These are phyloP conservation scores for Bursaphelenchus okinawaensis DNA, from an alignment of 2,888 invertebrate species.

Conservation along the genomic window DNA sequence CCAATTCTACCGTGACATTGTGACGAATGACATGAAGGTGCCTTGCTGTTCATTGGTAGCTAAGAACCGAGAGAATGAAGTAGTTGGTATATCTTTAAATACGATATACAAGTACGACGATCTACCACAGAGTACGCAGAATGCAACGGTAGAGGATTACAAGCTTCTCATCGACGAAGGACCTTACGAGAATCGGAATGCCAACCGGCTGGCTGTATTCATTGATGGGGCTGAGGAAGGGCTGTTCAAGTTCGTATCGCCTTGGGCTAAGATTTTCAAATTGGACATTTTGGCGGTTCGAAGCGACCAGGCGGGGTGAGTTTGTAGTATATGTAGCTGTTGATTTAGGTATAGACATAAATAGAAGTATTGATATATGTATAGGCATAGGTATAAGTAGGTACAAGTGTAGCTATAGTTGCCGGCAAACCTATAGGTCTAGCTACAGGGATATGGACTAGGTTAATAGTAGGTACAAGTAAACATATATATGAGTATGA, in stretches of 20 bases:
- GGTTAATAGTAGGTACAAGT: too few species aligned
- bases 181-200: constrained; percentile 16
- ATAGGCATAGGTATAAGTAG: too few species aligned
- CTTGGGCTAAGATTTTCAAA: constrained; percentile 11
- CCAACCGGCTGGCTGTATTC: constrained; percentile 20
- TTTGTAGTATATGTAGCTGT: too few species aligned
- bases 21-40: constrained; percentile 11
- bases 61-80: neutral
- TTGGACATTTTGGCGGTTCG: constrained; percentile 9
- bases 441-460: too few species aligned
- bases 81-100: constrained; percentile 16
- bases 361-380: too few species aligned
- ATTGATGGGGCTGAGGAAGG: constrained; percentile 18
- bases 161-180: constrained; percentile 11
- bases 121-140: neutral
- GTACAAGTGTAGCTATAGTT: too few species aligned
- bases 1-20: constrained; percentile 21
- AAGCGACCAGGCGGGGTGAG: constrained; percentile 5
- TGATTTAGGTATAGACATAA: too few species aligned
- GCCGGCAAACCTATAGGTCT: too few species aligned
- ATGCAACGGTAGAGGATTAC: neutral
- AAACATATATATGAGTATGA: too few species aligned
- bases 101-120: constrained; percentile 2
- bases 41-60: constrained; percentile 8
- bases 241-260: neutral